phyloP scores from a whole-genome alignment of 2,888 invertebrate species.

The Cataglyphis cursor region DNA sequence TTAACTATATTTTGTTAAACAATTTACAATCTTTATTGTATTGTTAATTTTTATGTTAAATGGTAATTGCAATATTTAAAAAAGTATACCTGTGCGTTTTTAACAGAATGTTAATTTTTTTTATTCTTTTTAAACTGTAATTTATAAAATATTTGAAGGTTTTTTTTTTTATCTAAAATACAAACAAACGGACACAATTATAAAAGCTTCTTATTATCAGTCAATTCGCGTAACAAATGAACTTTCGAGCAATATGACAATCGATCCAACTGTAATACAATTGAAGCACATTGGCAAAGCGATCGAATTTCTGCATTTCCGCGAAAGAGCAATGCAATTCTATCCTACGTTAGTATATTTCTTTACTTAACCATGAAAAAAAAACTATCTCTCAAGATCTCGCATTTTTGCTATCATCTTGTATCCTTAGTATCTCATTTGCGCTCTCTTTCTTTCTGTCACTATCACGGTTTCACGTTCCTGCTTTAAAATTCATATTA shows the following conservation, averaged over 20 bases:
- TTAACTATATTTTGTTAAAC: background rate
- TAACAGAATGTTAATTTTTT: background rate
- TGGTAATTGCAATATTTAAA: background rate
- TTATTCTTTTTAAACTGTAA: background rate
- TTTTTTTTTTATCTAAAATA: background rate
- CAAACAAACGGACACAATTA: background rate
- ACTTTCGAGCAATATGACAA: slow-evolving; percentile 9
- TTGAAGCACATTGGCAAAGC: slow-evolving; percentile 54
- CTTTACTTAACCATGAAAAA: slow-evolving; percentile 43
- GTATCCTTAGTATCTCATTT: slow-evolving; percentile 20
- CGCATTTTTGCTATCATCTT: slow-evolving; percentile 22
- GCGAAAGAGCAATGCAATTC: slow-evolving; percentile 40
- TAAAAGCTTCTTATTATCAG: slow-evolving; percentile 45
- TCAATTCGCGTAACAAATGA: slow-evolving; percentile 52
- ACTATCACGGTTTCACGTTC: slow-evolving; percentile 9
- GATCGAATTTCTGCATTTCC: slow-evolving; percentile 61
- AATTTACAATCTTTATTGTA: background rate
- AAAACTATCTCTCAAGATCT: slow-evolving; percentile 63
- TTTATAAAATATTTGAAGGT: background rate
- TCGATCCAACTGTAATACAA: slow-evolving; percentile 63
- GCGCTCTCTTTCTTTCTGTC: slow-evolving; percentile 17
- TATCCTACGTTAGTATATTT: slow-evolving; percentile 53
- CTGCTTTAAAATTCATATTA: slow-evolving; percentile 74
- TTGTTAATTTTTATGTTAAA: background rate
- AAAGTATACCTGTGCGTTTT: background rate